Percentiles rank a stretch among this genome's conserved stretches.
Conservation (phyloP, 2,113 vertebrate species). For the Zootoca vivipara region DNA sequence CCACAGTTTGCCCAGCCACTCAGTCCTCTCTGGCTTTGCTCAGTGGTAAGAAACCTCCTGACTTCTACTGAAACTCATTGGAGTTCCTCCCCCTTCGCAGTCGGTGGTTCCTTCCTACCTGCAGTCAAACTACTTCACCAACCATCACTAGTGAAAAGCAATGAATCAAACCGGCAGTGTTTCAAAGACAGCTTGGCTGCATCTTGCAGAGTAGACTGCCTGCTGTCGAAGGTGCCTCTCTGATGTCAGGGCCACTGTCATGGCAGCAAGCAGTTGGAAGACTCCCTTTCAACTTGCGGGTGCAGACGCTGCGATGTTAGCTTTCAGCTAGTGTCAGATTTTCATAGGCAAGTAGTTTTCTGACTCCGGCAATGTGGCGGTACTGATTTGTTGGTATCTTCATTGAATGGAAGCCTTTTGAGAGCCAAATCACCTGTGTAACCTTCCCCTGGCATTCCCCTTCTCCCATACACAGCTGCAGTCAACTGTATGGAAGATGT, state of each 20-base stretch:
- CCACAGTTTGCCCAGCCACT: too few relatives aligned
- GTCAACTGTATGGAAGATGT: not conserved
- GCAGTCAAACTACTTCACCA: not conserved
- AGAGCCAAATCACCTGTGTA: not conserved
- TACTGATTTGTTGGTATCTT: not conserved
- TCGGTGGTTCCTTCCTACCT: not conserved
- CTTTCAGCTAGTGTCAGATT: slow-evolving; percentile 8
- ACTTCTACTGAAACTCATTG: too few relatives aligned
- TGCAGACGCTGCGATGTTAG: not conserved
- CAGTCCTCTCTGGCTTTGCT: too few relatives aligned
- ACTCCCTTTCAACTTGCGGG: not conserved
- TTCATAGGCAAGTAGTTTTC: not conserved
- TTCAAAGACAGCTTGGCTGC: not conserved
- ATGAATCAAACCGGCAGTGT: not conserved
- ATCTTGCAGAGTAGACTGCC: not conserved
- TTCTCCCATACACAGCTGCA: too few relatives aligned
- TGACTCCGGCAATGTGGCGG: not conserved
- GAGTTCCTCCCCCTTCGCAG: not conserved
- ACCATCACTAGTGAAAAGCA: not conserved
- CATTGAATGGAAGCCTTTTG: not conserved
- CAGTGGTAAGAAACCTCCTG: too few relatives aligned
- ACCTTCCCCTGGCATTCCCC: too few relatives aligned
- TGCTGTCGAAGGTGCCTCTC: not conserved
- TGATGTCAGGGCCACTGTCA: not conserved
- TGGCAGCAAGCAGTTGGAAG: not conserved